Base-by-base conservation (phyloP, 2,113 vertebrate genomes). In the Elaphurus davidianus region DNA sequence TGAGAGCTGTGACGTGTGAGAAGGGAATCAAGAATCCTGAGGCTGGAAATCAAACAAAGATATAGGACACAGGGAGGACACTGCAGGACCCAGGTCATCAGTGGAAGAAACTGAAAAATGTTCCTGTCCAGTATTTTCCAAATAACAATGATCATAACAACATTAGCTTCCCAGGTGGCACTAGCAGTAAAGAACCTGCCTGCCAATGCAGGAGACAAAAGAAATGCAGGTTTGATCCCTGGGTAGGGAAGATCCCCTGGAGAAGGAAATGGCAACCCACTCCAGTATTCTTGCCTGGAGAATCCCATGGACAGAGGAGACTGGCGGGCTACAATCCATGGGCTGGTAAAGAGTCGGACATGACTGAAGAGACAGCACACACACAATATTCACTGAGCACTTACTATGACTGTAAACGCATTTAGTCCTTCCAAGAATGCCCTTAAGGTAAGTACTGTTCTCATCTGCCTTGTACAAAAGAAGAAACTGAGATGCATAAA, bases 11-110 rank as follows among this genome's bases (percentile, higher is more conserved):
- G 40, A 76, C 87, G 88, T 6, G 0, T 36, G 36, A 97, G 54
- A 76, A 84, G 52, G 23, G 90, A 93, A 50, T n/a, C 62, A 74
- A 81, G 25, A 21, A 55, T 6, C 21, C 71, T n/a, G 23, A 47
- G 52, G 11, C 33, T 4, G 59, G 45, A 90, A 91, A 96, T 19
- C 11, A 83, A 94, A 57, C 27, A 82, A 67, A 90, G 85, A 86
- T 30, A 11, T 0, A 25, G 21, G 27, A 23, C 23, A 28, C 4
- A 8, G 7, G 81, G 21, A 93, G 15, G 55, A 45, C 6, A 86
- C 30, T 10, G 3, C 11, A 67, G 55, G 13, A 79, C 16, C 23
- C 45, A 59, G n/a, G 50, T 17, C 36, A 79, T 59, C 74, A 10
- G 0, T 12, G 16, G 50, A 27, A 78, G 13, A 28, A 30, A 21